A percentile compares a stretch with the other conserved stretches of the same genome.
Evolutionary conservation across 2,113 vertebrate genomes (phyloP).

Genomic region (Psophia crepitans): DNA sequence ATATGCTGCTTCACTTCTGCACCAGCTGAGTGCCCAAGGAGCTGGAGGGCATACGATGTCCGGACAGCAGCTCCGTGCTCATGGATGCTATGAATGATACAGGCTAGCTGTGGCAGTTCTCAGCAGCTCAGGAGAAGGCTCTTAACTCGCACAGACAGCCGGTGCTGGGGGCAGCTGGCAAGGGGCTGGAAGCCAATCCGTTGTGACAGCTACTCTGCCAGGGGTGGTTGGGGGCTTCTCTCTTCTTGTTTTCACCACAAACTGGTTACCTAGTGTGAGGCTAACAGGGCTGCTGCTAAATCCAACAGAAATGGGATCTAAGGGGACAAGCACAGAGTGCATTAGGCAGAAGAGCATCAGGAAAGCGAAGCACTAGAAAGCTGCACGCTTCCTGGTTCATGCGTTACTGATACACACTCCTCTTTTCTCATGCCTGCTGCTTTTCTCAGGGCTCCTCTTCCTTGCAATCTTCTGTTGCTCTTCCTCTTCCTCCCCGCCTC

Average conservation of each 20-base stretch:
- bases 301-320: background rate
- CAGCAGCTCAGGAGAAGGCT: constrained; percentile 45
- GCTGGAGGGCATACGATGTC: background rate
- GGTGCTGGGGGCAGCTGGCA: constrained; percentile 40
- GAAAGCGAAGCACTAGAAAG: background rate
- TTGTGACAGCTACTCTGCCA: constrained; percentile 39
- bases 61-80: background rate
- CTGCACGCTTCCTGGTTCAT: background rate
- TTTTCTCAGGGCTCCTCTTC: background rate
- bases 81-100: constrained; percentile 59
- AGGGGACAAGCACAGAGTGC: background rate
- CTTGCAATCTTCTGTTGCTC: background rate
- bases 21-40: constrained; percentile 4
- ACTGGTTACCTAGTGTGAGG: constrained; percentile 44
- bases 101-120: constrained; percentile 43
- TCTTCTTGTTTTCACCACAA: constrained; percentile 10
- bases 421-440: background rate
- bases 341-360: constrained; percentile 5
- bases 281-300: background rate
- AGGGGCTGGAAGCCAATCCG: constrained; percentile 23
- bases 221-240: constrained; percentile 21
- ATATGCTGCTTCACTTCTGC: background rate
- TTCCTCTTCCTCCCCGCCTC: background rate
- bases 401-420: background rate
- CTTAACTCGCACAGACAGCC: constrained; percentile 34